Evolutionary conservation across 2,888 invertebrate species (phyloP), one percentile per base, ranked within the genome.

Genomic region (Sphecodes monilicornis): DNA sequence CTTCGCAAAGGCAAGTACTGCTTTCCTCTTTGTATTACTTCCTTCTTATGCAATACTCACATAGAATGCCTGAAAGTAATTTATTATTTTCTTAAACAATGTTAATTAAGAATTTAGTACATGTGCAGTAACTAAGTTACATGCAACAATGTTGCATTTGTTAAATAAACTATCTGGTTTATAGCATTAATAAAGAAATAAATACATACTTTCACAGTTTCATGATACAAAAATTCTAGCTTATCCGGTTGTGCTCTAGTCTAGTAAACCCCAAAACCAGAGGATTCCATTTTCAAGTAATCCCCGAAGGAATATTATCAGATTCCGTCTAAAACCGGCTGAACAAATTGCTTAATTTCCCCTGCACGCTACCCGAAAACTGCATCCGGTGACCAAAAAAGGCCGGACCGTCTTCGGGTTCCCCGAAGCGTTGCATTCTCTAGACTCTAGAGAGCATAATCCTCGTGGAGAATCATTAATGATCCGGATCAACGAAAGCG

Each of bases 401-500:
- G 16, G 29, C 60, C 18, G 60, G 29, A 16, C 64, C 64, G 32
- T 16, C 64, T 36, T 22, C 64, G 64, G 10, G 36, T 66, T 66
- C 64, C 64, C 64, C 36, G 64, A 66, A 66, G 36, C 64, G 64
- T 32, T 66, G 64, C 10, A 22, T 66, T 32, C 32, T 16, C 41
- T 43, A 1, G 22, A n/a, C 32, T 16, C 41, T 43, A 1, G 22
- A n/a, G 64, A 57, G 41, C 57, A 41, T 46, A 46, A 46, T 41
- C 46, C 36, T 32, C 43, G 66, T 32, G 18, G 32, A 32, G 66
- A 32, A 70, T 71, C 70, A 43, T 78, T 72, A 78, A 78, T n/a
- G 60, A 78, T 69, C 68, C 18, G 32, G 26, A 75, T 77, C 72
- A 32, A 41, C 70, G 57, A 64, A 72, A 46, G 54, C 46, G 39